Percentiles rank a stretch among this genome's conserved stretches.
Conservation (phyloP, 2,888 invertebrate genomes). For the Pyrgus malvae region DNA sequence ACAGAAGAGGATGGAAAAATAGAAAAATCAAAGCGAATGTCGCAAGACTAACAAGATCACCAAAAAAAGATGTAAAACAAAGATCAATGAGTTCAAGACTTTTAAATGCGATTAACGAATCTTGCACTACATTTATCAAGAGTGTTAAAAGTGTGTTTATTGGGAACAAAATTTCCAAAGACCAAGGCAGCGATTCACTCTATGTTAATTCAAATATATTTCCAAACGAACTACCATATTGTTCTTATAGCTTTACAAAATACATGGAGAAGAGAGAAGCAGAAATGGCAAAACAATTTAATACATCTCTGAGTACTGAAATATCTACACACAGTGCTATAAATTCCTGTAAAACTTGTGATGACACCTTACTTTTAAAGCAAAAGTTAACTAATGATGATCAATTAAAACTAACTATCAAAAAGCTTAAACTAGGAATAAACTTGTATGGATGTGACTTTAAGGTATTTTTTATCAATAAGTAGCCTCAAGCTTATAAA, state of each 20-base stretch:
- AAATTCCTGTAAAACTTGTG: constrained; percentile 57
- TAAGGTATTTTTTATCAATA: too few relatives aligned
- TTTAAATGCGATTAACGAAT: constrained; percentile 59
- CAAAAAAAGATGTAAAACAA: constrained; percentile 25
- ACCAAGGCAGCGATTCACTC: not conserved
- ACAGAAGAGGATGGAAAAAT: not conserved
- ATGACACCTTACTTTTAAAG: constrained; percentile 54
- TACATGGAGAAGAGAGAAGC: constrained; percentile 62
- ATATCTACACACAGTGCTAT: constrained; percentile 12
- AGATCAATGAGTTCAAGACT: constrained; percentile 50
- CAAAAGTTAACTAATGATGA: constrained; percentile 53
- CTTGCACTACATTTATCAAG: constrained; percentile 60
- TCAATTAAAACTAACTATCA: constrained; percentile 55
- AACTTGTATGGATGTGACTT: constrained; percentile 74
- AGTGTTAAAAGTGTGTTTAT: constrained; percentile 60
- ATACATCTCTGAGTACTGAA: constrained; percentile 25
- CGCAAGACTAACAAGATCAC: not conserved
- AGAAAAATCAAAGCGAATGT: too few relatives aligned
- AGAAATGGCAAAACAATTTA: constrained; percentile 33
- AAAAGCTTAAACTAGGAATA: constrained; percentile 69
- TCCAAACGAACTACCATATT: constrained; percentile 29
- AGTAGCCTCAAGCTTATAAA: too few relatives aligned
- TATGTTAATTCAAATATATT: constrained; percentile 20
- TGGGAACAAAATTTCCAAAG: constrained; percentile 35
- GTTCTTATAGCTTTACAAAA: constrained; percentile 60